Percentiles rank a stretch among this genome's conserved stretches.
Evolutionary conservation across 2,888 invertebrate species (phyloP).

Genomic region (Neocrepidodera transversa): DNA sequence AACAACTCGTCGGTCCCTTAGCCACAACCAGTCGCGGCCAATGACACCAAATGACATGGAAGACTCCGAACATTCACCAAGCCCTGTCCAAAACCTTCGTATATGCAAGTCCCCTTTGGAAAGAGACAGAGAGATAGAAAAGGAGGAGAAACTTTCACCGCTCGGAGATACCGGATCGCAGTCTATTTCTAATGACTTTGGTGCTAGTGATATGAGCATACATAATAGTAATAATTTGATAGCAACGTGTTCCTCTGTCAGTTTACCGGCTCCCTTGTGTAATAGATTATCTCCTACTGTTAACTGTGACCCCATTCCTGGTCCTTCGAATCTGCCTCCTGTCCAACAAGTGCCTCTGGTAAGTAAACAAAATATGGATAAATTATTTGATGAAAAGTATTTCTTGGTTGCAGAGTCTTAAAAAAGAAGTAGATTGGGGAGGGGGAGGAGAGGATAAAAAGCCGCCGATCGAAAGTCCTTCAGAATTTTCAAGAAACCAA

Average conservation of each 20-base stretch:
- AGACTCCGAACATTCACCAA: slow-evolving; percentile 36
- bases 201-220: slow-evolving; percentile 66
- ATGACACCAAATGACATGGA: slow-evolving; percentile 37
- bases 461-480: slow-evolving; percentile 67
- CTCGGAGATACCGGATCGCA: slow-evolving; percentile 49
- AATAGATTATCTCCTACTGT: slow-evolving; percentile 71
- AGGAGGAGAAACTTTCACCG: slow-evolving; percentile 46
- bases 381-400: too few relatives aligned
- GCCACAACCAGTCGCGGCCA: slow-evolving; percentile 34
- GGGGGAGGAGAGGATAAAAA: slow-evolving; percentile 74
- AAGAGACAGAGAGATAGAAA: slow-evolving; percentile 24
- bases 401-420: slow-evolving; percentile 75
- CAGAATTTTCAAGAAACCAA: slow-evolving; percentile 79
- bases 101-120: slow-evolving; percentile 44
- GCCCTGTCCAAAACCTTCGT: slow-evolving; percentile 43
- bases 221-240: slow-evolving; percentile 55
- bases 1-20: slow-evolving; percentile 47
- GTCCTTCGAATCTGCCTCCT: slow-evolving; percentile 84
- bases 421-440: slow-evolving; percentile 89
- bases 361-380: slow-evolving; percentile 38
- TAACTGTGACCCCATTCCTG: slow-evolving; percentile 74
- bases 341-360: slow-evolving; percentile 91
- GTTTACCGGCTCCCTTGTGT: slow-evolving; percentile 63
- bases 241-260: slow-evolving; percentile 57
- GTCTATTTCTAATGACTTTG: slow-evolving; percentile 56